A percentile compares a stretch with the other conserved stretches of the same genome.
Conservation (phyloP, 2,888 invertebrate genomes). For the Nomada ferruginata region DNA sequence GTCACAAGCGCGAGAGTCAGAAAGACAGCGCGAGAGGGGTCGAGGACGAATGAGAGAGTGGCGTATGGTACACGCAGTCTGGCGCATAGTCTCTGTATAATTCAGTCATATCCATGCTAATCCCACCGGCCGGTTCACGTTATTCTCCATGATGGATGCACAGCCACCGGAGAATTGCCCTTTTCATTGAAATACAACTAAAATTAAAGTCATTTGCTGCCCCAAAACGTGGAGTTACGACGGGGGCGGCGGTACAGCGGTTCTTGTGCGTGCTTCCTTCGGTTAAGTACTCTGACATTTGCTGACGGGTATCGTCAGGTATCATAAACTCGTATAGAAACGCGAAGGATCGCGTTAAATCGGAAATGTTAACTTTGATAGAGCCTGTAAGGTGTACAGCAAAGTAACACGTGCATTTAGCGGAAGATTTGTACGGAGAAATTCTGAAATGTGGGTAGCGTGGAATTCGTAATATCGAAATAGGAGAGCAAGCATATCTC, state of each 20-base stretch:
- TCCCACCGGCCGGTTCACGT: conserved; percentile 78
- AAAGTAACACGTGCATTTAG: too few relatives aligned
- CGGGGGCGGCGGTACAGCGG: conserved; percentile 19
- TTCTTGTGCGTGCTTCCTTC: conserved; percentile 16
- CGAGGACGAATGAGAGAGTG: conserved; percentile 60
- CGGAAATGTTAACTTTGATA: too few relatives aligned
- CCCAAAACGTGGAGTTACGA: conserved; percentile 40
- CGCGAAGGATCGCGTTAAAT: too few relatives aligned
- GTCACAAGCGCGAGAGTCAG: conserved; percentile 65
- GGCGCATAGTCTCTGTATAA: conserved; percentile 82
- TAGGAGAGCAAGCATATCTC: too few relatives aligned
- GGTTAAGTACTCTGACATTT: neutral
- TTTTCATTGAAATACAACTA: conserved; percentile 82
- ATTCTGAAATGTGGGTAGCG: too few relatives aligned
- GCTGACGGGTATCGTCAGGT: neutral
- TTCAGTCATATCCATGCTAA: conserved; percentile 83
- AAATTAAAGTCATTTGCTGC: conserved; percentile 81
- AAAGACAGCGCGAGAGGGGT: conserved; percentile 59
- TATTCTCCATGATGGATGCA: conserved; percentile 82
- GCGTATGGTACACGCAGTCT: conserved; percentile 81
- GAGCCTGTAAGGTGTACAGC: too few relatives aligned
- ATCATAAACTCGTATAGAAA: neutral
- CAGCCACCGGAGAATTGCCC: conserved; percentile 80
- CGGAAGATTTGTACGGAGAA: too few relatives aligned
- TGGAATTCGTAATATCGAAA: too few relatives aligned